Conservation (phyloP, 2,797 vertebrate genomes). For the Arremon brunneinucha region DNA sequence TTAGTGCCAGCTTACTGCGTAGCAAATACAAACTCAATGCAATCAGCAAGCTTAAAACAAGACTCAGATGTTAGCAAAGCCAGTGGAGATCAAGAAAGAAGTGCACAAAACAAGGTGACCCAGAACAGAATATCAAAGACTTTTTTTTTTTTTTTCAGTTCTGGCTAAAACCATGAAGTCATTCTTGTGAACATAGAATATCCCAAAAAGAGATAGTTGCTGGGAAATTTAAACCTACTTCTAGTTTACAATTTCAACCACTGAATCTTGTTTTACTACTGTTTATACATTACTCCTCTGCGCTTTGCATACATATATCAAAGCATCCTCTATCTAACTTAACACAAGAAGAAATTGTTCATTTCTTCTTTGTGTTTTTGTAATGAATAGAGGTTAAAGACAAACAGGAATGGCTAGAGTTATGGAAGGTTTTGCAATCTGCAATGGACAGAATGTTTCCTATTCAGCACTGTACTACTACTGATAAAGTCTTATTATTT, state of each 20-base stretch:
- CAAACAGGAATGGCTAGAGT: background rate
- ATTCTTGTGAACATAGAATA: background rate
- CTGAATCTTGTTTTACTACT: background rate
- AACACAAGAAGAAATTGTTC: background rate
- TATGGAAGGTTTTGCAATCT: background rate
- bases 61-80: constrained; percentile 55
- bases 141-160: background rate
- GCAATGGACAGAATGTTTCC: background rate
- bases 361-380: background rate
- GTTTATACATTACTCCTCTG: background rate
- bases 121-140: constrained; percentile 39
- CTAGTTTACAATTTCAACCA: background rate
- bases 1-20: constrained; percentile 69
- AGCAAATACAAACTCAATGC: constrained; percentile 67
- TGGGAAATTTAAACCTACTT: background rate
- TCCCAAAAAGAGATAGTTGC: background rate
- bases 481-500: background rate
- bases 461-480: background rate
- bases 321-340: background rate
- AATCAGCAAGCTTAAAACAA: constrained; percentile 67
- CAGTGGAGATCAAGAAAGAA: constrained; percentile 62
- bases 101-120: constrained; percentile 69
- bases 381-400: background rate
- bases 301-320: background rate
- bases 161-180: background rate